Percentiles rank a stretch among this genome's conserved stretches.
phyloP scores from a whole-genome alignment of 2,113 vertebrate species.

The Ellobius talpinus region DNA sequence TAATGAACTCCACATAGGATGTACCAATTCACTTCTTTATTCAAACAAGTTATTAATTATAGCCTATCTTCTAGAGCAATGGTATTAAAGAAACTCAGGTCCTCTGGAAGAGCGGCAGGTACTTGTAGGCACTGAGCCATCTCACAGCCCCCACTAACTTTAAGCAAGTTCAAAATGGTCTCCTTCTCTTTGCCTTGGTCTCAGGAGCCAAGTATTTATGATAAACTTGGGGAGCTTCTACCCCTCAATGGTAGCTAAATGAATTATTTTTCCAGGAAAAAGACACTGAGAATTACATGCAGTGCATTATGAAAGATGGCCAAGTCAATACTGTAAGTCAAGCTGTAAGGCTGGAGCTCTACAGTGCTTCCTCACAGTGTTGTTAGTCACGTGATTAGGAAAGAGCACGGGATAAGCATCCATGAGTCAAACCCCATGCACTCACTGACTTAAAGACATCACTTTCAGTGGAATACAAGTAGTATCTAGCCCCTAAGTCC shows the following conservation, averaged over 20 bases:
- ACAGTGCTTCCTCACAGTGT: not conserved
- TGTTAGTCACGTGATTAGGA: slow-evolving; percentile 22
- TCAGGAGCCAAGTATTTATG: slow-evolving; percentile 36
- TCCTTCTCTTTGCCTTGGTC: slow-evolving; percentile 19
- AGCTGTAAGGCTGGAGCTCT: not conserved
- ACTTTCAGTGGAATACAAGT: not conserved
- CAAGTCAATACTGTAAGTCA: not conserved
- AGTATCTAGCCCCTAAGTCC: not conserved
- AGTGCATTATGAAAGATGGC: slow-evolving; percentile 2
- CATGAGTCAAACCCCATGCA: slow-evolving; percentile 62
- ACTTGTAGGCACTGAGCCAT: not conserved
- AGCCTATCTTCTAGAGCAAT: not conserved
- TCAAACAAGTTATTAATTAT: slow-evolving; percentile 4
- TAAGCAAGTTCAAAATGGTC: slow-evolving; percentile 13
- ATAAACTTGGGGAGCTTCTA: slow-evolving; percentile 10
- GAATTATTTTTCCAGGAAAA: not conserved
- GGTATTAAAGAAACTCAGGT: not conserved
- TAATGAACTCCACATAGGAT: not conserved
- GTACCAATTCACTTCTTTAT: not conserved
- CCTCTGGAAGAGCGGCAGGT: not conserved
- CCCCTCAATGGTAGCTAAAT: not conserved
- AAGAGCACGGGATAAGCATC: slow-evolving; percentile 21
- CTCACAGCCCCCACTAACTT: not conserved
- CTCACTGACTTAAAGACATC: slow-evolving; percentile 29
- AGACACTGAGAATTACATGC: slow-evolving; percentile 2